Evolutionary conservation across 2,797 vertebrate species (phyloP).

Genomic region (Arrhamphus sclerolepis): DNA sequence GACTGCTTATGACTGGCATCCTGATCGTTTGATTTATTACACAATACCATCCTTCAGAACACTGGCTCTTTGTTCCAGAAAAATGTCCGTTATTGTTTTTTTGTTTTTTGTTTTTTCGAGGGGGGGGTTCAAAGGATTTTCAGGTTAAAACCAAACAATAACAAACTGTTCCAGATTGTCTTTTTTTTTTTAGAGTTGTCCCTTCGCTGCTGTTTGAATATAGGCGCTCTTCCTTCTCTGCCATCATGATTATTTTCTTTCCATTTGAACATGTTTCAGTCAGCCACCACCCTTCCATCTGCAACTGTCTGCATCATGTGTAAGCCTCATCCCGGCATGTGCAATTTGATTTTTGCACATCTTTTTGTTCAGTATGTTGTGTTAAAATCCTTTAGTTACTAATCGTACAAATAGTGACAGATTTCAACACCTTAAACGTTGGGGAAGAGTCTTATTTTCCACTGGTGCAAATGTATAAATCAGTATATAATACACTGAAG

Average conservation of each 20-base stretch:
- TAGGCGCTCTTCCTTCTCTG: constrained; percentile 47
- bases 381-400: neutral
- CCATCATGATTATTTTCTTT: constrained; percentile 66
- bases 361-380: neutral
- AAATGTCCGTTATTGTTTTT: constrained; percentile 82
- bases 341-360: neutral
- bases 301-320: constrained; percentile 17
- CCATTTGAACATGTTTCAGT: constrained; percentile 17
- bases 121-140: constrained; percentile 72
- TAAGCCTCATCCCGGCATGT: neutral
- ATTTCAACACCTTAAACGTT: too few relatives aligned
- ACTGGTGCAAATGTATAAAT: too few relatives aligned
- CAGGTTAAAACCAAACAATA: constrained; percentile 58
- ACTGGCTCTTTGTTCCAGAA: constrained; percentile 70
- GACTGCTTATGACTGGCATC: constrained; percentile 57
- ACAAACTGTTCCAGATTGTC: constrained; percentile 39
- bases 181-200: constrained; percentile 6
- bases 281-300: constrained; percentile 16
- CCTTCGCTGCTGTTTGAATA: constrained; percentile 28
- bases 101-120: too few relatives aligned
- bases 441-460: too few relatives aligned
- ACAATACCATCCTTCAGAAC: constrained; percentile 70
- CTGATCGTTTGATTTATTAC: constrained; percentile 67
- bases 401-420: too few relatives aligned
- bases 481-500: too few relatives aligned